Evolutionary conservation across 2,797 vertebrate species (phyloP), one percentile per base, ranked within the genome.

Genomic region (Ispidina lecontei): DNA sequence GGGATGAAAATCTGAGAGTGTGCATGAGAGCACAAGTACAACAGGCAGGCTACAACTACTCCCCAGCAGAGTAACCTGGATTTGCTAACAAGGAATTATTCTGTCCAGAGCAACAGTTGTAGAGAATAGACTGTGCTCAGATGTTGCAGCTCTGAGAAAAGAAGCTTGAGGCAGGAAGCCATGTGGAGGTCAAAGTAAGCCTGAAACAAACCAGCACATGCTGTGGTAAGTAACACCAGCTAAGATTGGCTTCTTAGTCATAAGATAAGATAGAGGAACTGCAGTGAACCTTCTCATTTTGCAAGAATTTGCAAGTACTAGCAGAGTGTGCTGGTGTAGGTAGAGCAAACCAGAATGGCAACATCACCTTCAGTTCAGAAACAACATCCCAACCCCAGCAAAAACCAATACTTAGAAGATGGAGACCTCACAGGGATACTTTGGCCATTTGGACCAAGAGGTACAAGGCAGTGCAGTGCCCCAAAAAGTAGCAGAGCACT

Each of bases 221-320:
- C 37, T 77, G 75, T 46, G 65, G 72, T 89, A 85, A 91, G 44
- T 35, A 83, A 64, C 62, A 77, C 83, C 85, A 90, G 70, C 76
- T 80, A 58, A 85, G 21, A 49, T 69, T 80, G 76, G 33, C 67
- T 80, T 85, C 31, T 83, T 91, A 93, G 87, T 75, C 87, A 60
- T 87, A 94, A 93, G 41, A 54, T 67, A 28, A 94, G 74, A 90
- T 39, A 75, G 29, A 78, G 46, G 39, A 86, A 91, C 87, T 62
- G 62, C 76, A 69, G 51, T 44, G 46, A 93, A 51, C 1, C 55
- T 0, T 28, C 77, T 46, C 54, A 55, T 39, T 86, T 67, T 17
- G 43, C 35, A 62, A 69, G 1, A 4, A 69, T 86, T 91, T 72
- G 35, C 41, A 74, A 35, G 55, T 69, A 62, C 62, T 51, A 69